Conservation (phyloP, 2,797 vertebrate genomes). For the Dicrostonyx torquatus region DNA sequence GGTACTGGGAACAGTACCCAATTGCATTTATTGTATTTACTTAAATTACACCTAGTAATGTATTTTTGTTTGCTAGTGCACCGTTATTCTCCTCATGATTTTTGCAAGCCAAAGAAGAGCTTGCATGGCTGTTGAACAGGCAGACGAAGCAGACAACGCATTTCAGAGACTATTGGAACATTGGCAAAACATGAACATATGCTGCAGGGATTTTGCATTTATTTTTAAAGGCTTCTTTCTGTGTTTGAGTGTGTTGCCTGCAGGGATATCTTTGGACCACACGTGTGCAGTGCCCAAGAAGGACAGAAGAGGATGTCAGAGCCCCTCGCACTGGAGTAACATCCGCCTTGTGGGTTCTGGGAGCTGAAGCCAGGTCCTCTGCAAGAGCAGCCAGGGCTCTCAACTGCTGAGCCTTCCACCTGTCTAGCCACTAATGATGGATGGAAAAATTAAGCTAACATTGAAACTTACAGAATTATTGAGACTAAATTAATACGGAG, state of each 20-base stretch:
- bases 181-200: constrained; percentile 2
- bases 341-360: too few species aligned
- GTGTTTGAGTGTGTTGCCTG: background rate
- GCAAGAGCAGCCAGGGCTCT: background rate
- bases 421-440: background rate
- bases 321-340: background rate
- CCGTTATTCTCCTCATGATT: constrained; percentile 50
- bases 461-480: constrained; percentile 24
- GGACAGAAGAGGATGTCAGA: background rate
- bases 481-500: constrained; percentile 10
- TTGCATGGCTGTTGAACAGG: background rate
- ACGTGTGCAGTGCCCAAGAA: background rate
- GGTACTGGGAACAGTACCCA: background rate
- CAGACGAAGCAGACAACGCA: background rate
- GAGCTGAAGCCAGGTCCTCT: background rate
- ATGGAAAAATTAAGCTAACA: constrained; percentile 24
- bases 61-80: background rate
- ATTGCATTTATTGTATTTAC: background rate
- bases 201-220: constrained; percentile 14
- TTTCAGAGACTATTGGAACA: background rate
- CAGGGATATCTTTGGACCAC: background rate
- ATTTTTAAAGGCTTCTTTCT: background rate
- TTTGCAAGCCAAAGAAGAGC: background rate
- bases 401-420: background rate
- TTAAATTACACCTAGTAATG: constrained; percentile 20